Conservation (phyloP, 92 coral and sea anemone genomes). For the Zoanthus sansibaricus region DNA sequence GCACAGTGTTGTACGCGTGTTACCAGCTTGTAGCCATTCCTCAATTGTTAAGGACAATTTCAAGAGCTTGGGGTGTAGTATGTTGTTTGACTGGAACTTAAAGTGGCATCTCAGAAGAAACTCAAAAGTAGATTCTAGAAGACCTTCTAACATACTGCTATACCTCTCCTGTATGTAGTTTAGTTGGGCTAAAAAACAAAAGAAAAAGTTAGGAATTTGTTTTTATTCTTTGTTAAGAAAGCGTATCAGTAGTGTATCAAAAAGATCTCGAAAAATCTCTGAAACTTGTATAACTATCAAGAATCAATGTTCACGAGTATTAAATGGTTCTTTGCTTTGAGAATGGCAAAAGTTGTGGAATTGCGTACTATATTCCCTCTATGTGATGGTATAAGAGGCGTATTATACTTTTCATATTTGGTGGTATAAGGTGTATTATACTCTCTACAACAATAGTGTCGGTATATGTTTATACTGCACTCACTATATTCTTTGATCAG, state of each 20-base stretch:
- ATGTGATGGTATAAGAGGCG: too few species aligned
- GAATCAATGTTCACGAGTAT: too few species aligned
- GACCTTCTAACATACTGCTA: conserved; percentile 59
- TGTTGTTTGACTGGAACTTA: conserved; percentile 65
- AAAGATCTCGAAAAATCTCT: background rate
- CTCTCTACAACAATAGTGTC: too few species aligned
- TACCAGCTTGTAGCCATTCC: conserved; percentile 40
- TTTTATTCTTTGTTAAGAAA: background rate
- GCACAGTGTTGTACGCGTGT: conserved; percentile 33
- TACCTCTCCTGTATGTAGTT: conserved; percentile 72
- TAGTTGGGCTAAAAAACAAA: conserved; percentile 70
- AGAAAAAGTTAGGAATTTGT: background rate
- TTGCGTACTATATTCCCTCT: too few species aligned
- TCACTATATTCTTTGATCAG: too few species aligned
- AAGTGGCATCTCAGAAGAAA: conserved; percentile 78
- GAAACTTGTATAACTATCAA: too few species aligned
- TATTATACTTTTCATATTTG: too few species aligned
- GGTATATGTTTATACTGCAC: too few species aligned
- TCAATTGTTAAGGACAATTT: conserved; percentile 51
- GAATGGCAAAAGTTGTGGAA: too few species aligned
- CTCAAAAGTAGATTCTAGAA: conserved; percentile 73
- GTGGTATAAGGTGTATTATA: too few species aligned
- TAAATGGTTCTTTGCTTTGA: too few species aligned
- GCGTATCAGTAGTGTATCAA: background rate
- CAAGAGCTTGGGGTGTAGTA: conserved; percentile 88